phyloP scores from a whole-genome alignment of 2,888 invertebrate species.

The Sminthurides aquaticus region DNA sequence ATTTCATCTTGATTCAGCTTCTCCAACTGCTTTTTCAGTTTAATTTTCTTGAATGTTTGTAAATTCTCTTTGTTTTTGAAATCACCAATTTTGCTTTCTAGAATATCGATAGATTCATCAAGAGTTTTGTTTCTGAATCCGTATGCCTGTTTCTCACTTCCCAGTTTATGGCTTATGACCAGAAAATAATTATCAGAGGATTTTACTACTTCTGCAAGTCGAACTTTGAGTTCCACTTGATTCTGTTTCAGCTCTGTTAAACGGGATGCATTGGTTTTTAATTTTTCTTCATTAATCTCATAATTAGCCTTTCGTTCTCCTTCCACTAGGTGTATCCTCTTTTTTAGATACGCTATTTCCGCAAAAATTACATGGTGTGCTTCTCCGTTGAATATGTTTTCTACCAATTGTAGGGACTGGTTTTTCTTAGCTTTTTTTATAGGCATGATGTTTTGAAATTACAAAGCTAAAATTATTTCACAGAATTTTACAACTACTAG shows the following conservation, averaged over 20 bases:
- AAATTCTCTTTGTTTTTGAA: constrained; percentile 37
- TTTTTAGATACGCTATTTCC: constrained; percentile 41
- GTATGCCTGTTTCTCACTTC: constrained; percentile 34
- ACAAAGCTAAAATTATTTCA: too few species aligned
- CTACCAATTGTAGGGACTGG: constrained; percentile 26
- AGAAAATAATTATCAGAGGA: constrained; percentile 31
- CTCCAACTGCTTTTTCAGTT: constrained; percentile 25
- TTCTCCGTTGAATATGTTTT: constrained; percentile 40
- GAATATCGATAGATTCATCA: constrained; percentile 34
- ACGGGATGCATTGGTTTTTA: constrained; percentile 35
- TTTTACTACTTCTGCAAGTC: constrained; percentile 21
- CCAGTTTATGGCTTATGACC: constrained; percentile 28
- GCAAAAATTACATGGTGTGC: constrained; percentile 34
- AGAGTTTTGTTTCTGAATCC: constrained; percentile 36
- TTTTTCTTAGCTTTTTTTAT: constrained; percentile 34
- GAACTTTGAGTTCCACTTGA: constrained; percentile 26
- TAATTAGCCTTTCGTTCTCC: constrained; percentile 41
- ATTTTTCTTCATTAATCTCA: constrained; percentile 35
- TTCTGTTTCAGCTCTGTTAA: constrained; percentile 29
- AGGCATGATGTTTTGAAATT: constrained; percentile 11
- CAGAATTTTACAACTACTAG: neutral
- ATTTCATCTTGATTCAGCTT: constrained; percentile 30
- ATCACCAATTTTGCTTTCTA: constrained; percentile 39
- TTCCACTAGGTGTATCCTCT: constrained; percentile 40
- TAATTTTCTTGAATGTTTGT: constrained; percentile 26